A percentile compares a stretch with the other conserved stretches of the same genome.
These are phyloP conservation scores for Melipona beecheii DNA, from an alignment of 2,888 invertebrate genomes.

Conservation along the genomic window DNA sequence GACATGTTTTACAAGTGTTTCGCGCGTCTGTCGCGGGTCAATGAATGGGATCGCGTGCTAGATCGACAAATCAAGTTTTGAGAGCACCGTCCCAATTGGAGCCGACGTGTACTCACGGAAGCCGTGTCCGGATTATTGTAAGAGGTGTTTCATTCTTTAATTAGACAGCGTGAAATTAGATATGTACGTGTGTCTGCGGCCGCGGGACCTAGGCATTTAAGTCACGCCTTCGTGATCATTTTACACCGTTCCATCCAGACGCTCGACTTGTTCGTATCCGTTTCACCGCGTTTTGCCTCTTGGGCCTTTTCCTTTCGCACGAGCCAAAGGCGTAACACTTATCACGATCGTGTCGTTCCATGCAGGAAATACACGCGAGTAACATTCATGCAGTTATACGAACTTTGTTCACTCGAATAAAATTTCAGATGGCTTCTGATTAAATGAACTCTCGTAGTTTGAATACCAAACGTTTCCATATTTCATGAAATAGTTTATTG, in stretches of 20 bases:
- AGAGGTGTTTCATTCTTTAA: conserved; percentile 44
- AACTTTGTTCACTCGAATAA: too few species aligned
- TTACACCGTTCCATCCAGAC: conserved; percentile 23
- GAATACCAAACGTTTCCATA: too few species aligned
- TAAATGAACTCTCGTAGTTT: too few species aligned
- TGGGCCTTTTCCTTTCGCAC: neutral
- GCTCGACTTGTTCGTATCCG: neutral
- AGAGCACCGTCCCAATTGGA: neutral
- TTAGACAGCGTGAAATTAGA: conserved; percentile 50
- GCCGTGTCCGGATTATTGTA: conserved; percentile 10
- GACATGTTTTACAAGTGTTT: neutral
- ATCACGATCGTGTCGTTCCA: neutral
- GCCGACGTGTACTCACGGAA: neutral
- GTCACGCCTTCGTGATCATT: conserved; percentile 38
- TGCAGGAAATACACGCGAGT: too few species aligned
- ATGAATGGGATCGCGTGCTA: neutral
- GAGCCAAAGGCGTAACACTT: neutral
- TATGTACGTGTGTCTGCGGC: conserved; percentile 27
- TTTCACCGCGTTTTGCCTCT: neutral
- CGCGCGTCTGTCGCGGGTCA: too few species aligned
- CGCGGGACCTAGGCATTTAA: conserved; percentile 14
- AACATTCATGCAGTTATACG: too few species aligned
- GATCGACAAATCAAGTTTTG: neutral
- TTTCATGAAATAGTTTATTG: too few species aligned
- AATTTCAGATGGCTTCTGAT: too few species aligned